These are phyloP conservation scores for Sceloporus tristichus DNA, from an alignment of 2,113 vertebrate species.

Conservation along the genomic window DNA sequence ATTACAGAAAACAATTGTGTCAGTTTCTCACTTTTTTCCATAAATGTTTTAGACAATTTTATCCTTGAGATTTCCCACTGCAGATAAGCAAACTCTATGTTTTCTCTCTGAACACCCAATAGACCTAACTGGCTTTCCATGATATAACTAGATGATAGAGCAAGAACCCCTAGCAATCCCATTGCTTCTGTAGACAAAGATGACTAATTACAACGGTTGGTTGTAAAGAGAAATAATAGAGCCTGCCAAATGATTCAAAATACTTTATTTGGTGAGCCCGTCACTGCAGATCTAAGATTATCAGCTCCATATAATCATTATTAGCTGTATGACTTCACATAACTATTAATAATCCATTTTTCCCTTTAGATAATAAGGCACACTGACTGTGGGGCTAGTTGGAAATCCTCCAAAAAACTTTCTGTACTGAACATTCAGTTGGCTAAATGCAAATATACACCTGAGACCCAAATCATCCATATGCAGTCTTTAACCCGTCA, in stretches of 20 bases:
- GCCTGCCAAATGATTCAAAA: background rate
- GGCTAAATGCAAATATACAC: slow-evolving; percentile 10
- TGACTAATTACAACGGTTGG: background rate
- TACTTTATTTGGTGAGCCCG: background rate
- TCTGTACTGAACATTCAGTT: slow-evolving; percentile 4
- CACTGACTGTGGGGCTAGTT: too few relatives aligned
- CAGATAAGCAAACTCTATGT: background rate
- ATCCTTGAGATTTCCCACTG: background rate
- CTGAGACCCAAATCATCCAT: slow-evolving; percentile 21
- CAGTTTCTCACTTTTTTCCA: background rate
- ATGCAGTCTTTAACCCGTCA: slow-evolving; percentile 6
- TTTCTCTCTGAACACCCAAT: background rate
- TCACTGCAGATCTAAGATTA: background rate
- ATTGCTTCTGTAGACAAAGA: background rate
- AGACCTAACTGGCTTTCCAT: background rate
- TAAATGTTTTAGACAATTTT: background rate
- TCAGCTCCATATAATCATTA: background rate
- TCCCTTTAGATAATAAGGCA: background rate
- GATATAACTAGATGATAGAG: background rate
- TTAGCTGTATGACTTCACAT: background rate
- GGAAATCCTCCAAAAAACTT: slow-evolving; percentile 2
- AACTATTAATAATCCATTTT: background rate
- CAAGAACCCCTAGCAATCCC: background rate
- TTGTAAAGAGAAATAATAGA: background rate
- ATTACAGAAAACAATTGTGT: too few relatives aligned